Conservation (phyloP, 2,113 vertebrate species). For the Psilopsiagon aurifrons region DNA sequence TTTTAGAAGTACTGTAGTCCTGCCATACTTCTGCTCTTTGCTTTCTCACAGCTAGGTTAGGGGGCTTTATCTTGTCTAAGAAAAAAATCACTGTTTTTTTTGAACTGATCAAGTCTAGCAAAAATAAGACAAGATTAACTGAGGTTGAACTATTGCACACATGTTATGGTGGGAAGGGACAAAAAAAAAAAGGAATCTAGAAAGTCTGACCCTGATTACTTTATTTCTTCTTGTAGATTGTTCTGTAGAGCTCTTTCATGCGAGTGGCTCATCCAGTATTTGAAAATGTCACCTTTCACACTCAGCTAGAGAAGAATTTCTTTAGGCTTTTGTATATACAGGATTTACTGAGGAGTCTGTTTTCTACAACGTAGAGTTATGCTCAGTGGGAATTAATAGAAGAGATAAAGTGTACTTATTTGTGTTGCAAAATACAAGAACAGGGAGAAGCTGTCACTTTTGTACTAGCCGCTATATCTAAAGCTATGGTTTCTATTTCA, state of each 20-base stretch:
- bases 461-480: neutral
- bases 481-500: neutral
- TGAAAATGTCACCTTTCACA: neutral
- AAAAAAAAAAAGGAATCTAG: neutral
- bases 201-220: neutral
- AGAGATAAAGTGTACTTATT: neutral
- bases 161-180: neutral
- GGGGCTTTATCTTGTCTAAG: neutral
- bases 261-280: neutral
- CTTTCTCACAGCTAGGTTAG: neutral
- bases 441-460: neutral
- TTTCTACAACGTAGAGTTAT: neutral
- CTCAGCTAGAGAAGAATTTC: slow-evolving; percentile 1
- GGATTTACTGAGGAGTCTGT: neutral
- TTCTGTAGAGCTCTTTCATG: neutral
- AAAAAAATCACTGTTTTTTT: neutral
- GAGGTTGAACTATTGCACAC: neutral
- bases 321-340: neutral
- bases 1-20: neutral
- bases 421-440: neutral
- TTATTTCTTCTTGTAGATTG: neutral
- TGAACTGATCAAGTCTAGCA: neutral
- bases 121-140: slow-evolving; percentile 27
- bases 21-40: neutral
- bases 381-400: neutral